phyloP scores from a whole-genome alignment of 2,888 invertebrate genomes.

The Xylocampa areola region DNA sequence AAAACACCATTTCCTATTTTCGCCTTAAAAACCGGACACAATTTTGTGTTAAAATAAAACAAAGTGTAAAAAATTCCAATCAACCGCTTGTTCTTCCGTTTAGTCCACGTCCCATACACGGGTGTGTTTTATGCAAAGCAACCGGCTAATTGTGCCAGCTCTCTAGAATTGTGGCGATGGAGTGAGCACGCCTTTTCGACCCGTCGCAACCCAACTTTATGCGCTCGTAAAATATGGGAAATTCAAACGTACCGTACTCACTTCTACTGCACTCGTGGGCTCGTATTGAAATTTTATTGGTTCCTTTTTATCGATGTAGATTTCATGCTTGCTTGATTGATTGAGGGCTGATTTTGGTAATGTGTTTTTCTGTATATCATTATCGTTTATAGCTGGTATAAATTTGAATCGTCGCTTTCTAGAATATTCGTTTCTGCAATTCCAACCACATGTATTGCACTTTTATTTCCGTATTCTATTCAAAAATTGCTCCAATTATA shows the following conservation, averaged over 20 bases:
- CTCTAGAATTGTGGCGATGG: slow-evolving; percentile 69
- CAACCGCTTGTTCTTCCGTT: slow-evolving; percentile 55
- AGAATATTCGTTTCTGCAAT: background rate
- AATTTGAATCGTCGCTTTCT: background rate
- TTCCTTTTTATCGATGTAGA: slow-evolving; percentile 43
- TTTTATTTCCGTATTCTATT: too few relatives aligned
- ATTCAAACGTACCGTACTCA: slow-evolving; percentile 50
- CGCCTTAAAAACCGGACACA: slow-evolving; percentile 6
- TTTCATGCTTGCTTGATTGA: slow-evolving; percentile 32
- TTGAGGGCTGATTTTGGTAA: slow-evolving; percentile 16
- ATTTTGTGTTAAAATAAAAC: slow-evolving; percentile 15
- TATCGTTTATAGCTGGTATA: background rate
- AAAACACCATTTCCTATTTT: slow-evolving; percentile 1
- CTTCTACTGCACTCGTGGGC: slow-evolving; percentile 39
- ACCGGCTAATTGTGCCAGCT: slow-evolving; percentile 79
- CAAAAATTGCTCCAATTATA: too few relatives aligned
- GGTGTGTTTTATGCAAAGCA: slow-evolving; percentile 80
- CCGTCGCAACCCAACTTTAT: slow-evolving; percentile 62
- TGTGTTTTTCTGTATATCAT: background rate
- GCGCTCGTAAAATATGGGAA: slow-evolving; percentile 65
- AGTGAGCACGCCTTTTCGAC: slow-evolving; percentile 70
- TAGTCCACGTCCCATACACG: slow-evolving; percentile 55
- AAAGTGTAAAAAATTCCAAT: slow-evolving; percentile 29
- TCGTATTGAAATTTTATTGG: slow-evolving; percentile 50
- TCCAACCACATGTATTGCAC: background rate